These are phyloP conservation scores for Camponotus fellah DNA, from an alignment of 2,888 invertebrate genomes.

Conservation along the genomic window DNA sequence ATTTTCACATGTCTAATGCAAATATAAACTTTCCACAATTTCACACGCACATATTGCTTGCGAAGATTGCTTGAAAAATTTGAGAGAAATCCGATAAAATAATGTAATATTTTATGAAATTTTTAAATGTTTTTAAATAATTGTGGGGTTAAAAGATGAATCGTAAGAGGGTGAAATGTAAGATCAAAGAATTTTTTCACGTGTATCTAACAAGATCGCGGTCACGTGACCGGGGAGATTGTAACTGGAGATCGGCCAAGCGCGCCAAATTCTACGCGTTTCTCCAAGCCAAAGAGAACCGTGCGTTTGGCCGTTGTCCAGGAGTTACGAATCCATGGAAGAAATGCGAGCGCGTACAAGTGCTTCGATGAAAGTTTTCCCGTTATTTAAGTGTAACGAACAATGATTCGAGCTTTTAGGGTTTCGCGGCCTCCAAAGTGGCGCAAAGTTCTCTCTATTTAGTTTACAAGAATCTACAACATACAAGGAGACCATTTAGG, in stretches of 20 bases:
- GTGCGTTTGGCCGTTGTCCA: constrained; percentile 62
- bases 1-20: not conserved
- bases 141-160: not conserved
- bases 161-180: not conserved
- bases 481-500: not conserved
- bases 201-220: not conserved
- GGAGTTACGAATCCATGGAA: constrained; percentile 59
- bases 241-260: constrained; percentile 62
- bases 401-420: constrained; percentile 60
- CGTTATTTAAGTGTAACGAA: constrained; percentile 33
- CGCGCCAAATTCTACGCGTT: constrained; percentile 53
- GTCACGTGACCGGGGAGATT: constrained; percentile 51
- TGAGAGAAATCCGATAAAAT: constrained; percentile 18
- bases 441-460: constrained; percentile 14
- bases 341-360: constrained; percentile 51
- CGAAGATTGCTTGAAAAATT: not conserved
- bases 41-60: not conserved
- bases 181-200: constrained; percentile 14
- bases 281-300: constrained; percentile 58
- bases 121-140: too few relatives aligned
- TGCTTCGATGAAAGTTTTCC: constrained; percentile 35
- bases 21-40: not conserved
- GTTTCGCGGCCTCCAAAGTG: constrained; percentile 51
- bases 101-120: constrained; percentile 44
- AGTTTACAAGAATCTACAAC: not conserved